Evolutionary conservation across 2,113 vertebrate species (phyloP).

Genomic region (Tachycineta bicolor): DNA sequence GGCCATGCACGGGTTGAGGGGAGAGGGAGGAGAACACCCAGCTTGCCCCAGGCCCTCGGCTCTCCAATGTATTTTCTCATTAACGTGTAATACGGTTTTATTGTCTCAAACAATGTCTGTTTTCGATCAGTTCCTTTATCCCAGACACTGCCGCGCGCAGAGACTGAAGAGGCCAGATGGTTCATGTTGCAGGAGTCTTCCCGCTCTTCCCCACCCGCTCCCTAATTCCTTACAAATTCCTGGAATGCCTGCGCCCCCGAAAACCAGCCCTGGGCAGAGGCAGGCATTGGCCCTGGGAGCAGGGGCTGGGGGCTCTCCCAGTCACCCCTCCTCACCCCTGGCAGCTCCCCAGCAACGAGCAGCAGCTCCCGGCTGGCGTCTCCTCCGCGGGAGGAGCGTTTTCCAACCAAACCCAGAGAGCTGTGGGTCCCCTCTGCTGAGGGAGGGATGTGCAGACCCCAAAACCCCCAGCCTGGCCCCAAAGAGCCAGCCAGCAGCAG

Average conservation of each 20-base stretch:
- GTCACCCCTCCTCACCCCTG: not conserved
- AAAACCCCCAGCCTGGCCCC: not conserved
- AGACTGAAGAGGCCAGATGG: constrained; percentile 73
- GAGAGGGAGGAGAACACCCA: constrained; percentile 43
- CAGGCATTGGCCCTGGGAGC: not conserved
- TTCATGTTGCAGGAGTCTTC: constrained; percentile 75
- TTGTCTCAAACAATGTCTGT: constrained; percentile 75
- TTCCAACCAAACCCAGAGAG: accelerated
- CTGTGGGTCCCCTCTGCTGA: not conserved
- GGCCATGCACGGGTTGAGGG: not conserved
- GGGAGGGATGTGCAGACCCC: not conserved
- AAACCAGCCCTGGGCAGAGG: constrained; percentile 62
- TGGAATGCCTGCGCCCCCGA: constrained; percentile 74
- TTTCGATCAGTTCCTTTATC: constrained; percentile 74
- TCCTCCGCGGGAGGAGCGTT: accelerated
- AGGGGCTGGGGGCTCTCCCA: not conserved
- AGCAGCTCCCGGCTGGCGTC: accelerated
- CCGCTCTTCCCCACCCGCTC: constrained; percentile 33
- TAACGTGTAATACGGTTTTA: constrained; percentile 73
- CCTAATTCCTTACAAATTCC: constrained; percentile 76
- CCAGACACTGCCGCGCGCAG: constrained; percentile 44
- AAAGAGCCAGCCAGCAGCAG: not conserved
- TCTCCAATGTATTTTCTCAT: constrained; percentile 73
- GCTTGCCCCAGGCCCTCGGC: constrained; percentile 42
- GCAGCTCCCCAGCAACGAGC: not conserved